A percentile compares a stretch with the other conserved stretches of the same genome.
These are phyloP conservation scores for Odontomachus brunneus DNA, from an alignment of 1,140 invertebrate genomes.

Conservation along the genomic window DNA sequence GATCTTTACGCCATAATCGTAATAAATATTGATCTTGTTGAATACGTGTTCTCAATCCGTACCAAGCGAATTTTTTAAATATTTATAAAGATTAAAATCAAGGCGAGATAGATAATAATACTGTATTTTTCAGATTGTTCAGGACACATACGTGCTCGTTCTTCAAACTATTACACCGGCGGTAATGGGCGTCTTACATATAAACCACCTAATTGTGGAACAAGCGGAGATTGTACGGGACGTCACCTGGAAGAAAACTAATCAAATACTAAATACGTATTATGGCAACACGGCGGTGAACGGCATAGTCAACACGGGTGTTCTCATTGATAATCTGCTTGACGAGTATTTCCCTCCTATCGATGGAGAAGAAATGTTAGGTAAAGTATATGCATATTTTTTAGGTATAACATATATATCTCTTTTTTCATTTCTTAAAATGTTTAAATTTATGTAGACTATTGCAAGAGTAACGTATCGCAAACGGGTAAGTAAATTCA, in stretches of 20 bases:
- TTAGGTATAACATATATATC: background rate
- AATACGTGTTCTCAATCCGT: too few relatives aligned
- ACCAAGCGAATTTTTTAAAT: too few relatives aligned
- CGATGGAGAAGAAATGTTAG: slow-evolving; percentile 83
- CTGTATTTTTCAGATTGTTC: slow-evolving; percentile 69
- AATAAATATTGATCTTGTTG: background rate
- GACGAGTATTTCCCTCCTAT: slow-evolving; percentile 89
- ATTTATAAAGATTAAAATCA: background rate
- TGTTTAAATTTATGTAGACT: background rate
- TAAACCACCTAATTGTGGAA: slow-evolving; percentile 80
- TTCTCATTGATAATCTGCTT: slow-evolving; percentile 87
- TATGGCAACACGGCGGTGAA: slow-evolving; percentile 88
- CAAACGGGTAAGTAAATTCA: background rate
- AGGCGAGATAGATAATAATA: background rate
- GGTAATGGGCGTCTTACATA: slow-evolving; percentile 75
- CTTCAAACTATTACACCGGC: slow-evolving; percentile 84
- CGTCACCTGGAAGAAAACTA: slow-evolving; percentile 89
- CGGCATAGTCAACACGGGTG: slow-evolving; percentile 87
- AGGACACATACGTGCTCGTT: slow-evolving; percentile 82
- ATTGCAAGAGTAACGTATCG: background rate
- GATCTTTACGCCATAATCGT: background rate
- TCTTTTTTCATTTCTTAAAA: background rate
- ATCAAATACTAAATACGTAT: slow-evolving; percentile 88
- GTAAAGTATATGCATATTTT: slow-evolving; percentile 72
- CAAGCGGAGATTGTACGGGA: slow-evolving; percentile 88